These are phyloP conservation scores for Aurelia aurita DNA, from an alignment of 30 jellyfish, hydroid and myxozoan genomes.

Conservation along the genomic window DNA sequence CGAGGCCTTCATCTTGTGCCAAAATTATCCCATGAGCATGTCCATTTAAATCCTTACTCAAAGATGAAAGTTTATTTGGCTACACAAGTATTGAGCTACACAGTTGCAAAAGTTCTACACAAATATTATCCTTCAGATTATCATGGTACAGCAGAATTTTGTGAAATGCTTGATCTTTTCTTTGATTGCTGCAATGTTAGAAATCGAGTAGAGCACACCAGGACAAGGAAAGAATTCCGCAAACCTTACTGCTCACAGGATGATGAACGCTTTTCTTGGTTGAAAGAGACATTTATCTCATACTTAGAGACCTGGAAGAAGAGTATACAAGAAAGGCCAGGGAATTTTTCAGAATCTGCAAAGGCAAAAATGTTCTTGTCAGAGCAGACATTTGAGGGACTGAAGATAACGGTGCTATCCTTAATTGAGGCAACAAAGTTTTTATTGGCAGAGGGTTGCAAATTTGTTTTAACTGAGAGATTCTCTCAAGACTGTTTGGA, in stretches of 20 bases:
- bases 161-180: slow-evolving; percentile 39
- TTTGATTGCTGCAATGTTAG: slow-evolving; percentile 55
- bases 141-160: slow-evolving; percentile 57
- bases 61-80: slow-evolving; percentile 63
- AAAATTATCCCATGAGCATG: slow-evolving; percentile 63
- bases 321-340: slow-evolving; percentile 51
- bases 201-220: slow-evolving; percentile 19
- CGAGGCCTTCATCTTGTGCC: slow-evolving; percentile 50
- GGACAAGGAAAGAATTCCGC: slow-evolving; percentile 41
- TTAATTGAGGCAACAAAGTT: slow-evolving; percentile 59
- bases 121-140: slow-evolving; percentile 24
- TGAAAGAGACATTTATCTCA: slow-evolving; percentile 30
- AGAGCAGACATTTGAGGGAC: slow-evolving; percentile 66
- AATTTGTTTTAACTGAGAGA: slow-evolving; percentile 45
- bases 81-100: slow-evolving; percentile 60
- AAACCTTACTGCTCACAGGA: slow-evolving; percentile 40
- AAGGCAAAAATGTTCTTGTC: slow-evolving; percentile 63
- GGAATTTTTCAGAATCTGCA: slow-evolving; percentile 57
- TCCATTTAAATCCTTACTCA: slow-evolving; percentile 50
- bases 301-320: slow-evolving; percentile 50
- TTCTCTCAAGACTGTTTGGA: slow-evolving; percentile 68
- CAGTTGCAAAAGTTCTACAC: slow-evolving; percentile 59
- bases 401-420: slow-evolving; percentile 40
- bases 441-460: slow-evolving; percentile 64
- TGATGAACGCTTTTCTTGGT: slow-evolving; percentile 72